phyloP scores from a whole-genome alignment of 2,888 invertebrate genomes.

The Bellardia pandia region DNA sequence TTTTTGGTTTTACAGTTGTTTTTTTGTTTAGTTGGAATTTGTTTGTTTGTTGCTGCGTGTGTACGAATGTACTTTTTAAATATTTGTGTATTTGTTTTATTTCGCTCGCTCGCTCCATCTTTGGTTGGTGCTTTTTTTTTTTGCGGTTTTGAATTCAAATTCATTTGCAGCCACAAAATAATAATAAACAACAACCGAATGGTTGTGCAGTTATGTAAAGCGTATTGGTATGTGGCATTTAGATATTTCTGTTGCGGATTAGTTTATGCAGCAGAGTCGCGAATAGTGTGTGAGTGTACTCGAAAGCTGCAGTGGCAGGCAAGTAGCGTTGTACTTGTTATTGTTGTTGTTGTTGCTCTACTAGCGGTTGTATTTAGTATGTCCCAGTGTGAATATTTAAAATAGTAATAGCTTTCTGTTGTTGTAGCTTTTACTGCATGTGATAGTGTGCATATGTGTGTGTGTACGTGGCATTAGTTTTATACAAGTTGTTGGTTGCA shows the following conservation, averaged over 20 bases:
- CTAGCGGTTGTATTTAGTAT: slow-evolving; percentile 41
- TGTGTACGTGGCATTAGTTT: slow-evolving; percentile 35
- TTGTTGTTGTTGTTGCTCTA: slow-evolving; percentile 35
- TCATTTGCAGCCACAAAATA: slow-evolving; percentile 73
- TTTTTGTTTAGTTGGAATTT: slow-evolving; percentile 22
- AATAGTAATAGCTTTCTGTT: slow-evolving; percentile 44
- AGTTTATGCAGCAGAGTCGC: slow-evolving; percentile 63
- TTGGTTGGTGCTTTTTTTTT: slow-evolving; percentile 39
- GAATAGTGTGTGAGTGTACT: slow-evolving; percentile 4
- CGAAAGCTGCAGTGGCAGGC: slow-evolving; percentile 30
- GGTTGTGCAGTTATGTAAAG: slow-evolving; percentile 65
- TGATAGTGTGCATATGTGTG: not conserved
- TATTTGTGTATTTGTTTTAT: slow-evolving; percentile 45
- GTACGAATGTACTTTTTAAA: slow-evolving; percentile 54
- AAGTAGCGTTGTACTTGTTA: not conserved
- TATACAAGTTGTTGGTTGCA: slow-evolving; percentile 58
- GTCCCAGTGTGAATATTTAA: slow-evolving; percentile 40
- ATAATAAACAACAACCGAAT: slow-evolving; percentile 72
- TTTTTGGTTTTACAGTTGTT: slow-evolving; percentile 54
- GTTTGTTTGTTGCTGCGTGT: slow-evolving; percentile 45
- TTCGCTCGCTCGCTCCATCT: not conserved
- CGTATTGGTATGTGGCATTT: slow-evolving; percentile 69
- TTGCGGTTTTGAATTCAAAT: slow-evolving; percentile 69
- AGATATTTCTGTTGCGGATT: slow-evolving; percentile 69
- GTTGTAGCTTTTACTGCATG: slow-evolving; percentile 32